Conservation (phyloP, 2,797 vertebrate genomes). For the Megalops cyprinoides region DNA sequence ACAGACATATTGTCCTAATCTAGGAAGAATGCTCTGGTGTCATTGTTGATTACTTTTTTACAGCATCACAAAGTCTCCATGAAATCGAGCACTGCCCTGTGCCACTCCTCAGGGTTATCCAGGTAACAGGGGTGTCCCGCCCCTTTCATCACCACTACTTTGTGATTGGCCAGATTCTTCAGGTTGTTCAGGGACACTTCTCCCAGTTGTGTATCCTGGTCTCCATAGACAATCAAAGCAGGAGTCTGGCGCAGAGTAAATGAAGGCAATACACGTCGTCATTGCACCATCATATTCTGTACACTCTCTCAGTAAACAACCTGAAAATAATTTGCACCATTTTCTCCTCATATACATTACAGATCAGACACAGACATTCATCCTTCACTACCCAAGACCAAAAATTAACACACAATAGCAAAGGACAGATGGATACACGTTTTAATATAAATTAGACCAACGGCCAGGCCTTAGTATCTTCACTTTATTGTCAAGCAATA, state of each 20-base stretch:
- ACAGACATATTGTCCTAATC: background rate
- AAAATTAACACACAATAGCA: background rate
- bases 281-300: background rate
- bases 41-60: background rate
- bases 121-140: conserved; percentile 94
- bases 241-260: conserved; percentile 72
- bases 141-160: conserved; percentile 84
- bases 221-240: conserved; percentile 90
- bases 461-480: no score
- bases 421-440: no score
- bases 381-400: background rate
- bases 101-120: conserved; percentile 89
- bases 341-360: background rate
- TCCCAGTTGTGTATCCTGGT: conserved; percentile 84
- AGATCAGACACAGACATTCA: background rate
- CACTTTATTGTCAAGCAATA: no score
- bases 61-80: conserved; percentile 70
- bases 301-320: background rate
- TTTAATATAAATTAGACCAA: no score
- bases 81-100: conserved; percentile 81
- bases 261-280: background rate
- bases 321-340: background rate
- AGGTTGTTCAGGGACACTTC: conserved; percentile 82
- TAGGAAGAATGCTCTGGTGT: conserved; percentile 7
- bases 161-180: conserved; percentile 83